A percentile compares a stretch with the other conserved stretches of the same genome.
Conservation (phyloP, 1,140 invertebrate species). For the Drosophila neocordata region DNA sequence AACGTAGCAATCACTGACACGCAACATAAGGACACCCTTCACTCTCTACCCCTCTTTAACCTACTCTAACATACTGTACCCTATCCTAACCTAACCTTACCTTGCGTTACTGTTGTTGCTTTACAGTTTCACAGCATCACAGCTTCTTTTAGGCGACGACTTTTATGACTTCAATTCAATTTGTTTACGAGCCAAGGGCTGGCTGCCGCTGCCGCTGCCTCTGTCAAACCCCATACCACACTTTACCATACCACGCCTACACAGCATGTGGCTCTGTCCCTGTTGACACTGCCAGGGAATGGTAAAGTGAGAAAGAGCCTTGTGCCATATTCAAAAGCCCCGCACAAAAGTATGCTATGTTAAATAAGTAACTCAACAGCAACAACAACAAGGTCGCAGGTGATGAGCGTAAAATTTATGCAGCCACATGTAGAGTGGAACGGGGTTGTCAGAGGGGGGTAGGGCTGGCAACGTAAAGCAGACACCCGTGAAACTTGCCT, state of each 20-base stretch:
- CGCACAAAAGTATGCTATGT: constrained; percentile 62
- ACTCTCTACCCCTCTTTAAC: neutral
- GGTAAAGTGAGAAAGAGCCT: constrained; percentile 24
- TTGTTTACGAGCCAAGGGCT: constrained; percentile 75
- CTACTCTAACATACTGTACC: neutral
- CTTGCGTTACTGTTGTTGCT: neutral
- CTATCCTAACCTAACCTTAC: neutral
- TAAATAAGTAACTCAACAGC: constrained; percentile 69
- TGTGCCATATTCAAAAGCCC: constrained; percentile 58
- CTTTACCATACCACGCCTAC: too few relatives aligned
- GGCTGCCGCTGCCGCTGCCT: neutral
- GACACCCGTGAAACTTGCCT: constrained; percentile 65
- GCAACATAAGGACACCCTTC: constrained; percentile 57
- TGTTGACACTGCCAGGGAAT: constrained; percentile 7
- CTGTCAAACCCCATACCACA: too few relatives aligned
- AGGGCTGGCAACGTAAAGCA: constrained; percentile 23
- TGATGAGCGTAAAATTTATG: constrained; percentile 80
- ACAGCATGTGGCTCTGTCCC: neutral
- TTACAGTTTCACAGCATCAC: neutral
- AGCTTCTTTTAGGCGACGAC: constrained; percentile 68
- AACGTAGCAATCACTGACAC: constrained; percentile 73
- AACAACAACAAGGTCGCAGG: constrained; percentile 68
- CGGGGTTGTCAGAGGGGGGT: neutral
- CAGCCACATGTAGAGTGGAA: constrained; percentile 63
- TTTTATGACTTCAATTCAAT: constrained; percentile 82